Evolutionary conservation across 2,797 vertebrate species (phyloP).

Genomic region (Capromys pilorides): DNA sequence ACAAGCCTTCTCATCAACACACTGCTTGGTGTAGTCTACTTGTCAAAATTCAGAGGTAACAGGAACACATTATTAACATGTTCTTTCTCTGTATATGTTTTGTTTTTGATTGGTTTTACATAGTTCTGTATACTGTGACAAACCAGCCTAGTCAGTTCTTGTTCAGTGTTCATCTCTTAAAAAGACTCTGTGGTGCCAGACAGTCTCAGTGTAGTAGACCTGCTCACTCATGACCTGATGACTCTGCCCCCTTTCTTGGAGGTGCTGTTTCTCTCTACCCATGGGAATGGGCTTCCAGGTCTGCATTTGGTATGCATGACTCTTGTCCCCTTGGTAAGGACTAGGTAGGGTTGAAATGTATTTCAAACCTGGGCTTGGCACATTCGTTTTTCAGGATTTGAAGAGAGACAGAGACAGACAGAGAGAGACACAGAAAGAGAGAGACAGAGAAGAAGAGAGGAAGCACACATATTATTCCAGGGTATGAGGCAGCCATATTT

Average conservation of each 20-base stretch:
- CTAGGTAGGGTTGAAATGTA: neutral
- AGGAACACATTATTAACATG: neutral
- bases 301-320: neutral
- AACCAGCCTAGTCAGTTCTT: neutral
- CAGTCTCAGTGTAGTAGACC: neutral
- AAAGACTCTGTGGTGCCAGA: neutral
- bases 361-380: neutral
- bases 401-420: neutral
- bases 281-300: neutral
- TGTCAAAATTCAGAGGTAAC: conserved; percentile 36
- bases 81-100: neutral
- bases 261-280: neutral
- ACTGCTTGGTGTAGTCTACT: neutral
- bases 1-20: neutral
- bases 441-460: neutral
- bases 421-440: neutral
- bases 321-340: neutral
- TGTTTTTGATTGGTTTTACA: neutral
- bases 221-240: neutral
- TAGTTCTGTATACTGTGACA: neutral
- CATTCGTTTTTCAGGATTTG: neutral
- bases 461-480: neutral
- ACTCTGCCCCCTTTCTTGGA: neutral
- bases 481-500: neutral
- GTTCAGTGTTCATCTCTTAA: neutral